Base-by-base conservation (phyloP, 2,888 invertebrate genomes). In the Acanthoscelides obtectus region DNA sequence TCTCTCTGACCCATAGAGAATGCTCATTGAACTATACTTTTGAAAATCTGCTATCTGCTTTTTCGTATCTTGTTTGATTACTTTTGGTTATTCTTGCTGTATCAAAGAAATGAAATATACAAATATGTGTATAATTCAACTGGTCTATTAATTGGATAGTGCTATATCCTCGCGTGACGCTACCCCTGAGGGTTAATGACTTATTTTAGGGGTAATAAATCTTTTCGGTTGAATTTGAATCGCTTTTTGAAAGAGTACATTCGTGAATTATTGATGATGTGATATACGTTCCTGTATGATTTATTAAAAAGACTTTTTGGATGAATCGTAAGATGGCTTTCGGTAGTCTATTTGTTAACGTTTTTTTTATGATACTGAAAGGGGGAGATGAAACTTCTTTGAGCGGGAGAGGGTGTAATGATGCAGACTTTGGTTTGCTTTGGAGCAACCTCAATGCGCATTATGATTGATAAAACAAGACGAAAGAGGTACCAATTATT, bases 191-290 rank as follows among this genome's bases (percentile, higher is more conserved):
- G 77, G 74, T 77, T 75, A 75, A 77, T 72, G 77, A 75, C 75
- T 75, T 72, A 74, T 73, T 75, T 77, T 73, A 71, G 73, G 74
- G 75, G 73, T 74, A 74, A 74, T 75, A 75, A 76, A 76, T 76
- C 73, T 74, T 70, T 69, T 68, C 20, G 68, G 66, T 73, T 73
- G 74, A 66, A 72, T 74, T 74, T 72, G 70, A 73, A 69, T 73
- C 71, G 73, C 66, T 76, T 72, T 68, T 67, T 45, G 45, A 45
- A 45, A 17, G 45, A 45, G 45, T 17, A 45, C 45, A 45, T 45
- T 45, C 45, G 45, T 45, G 45, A 45, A 45, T 45, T 45, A 45
- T 45, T 45, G 45, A 45, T 45, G 45, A 45, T 45, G 45, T 45
- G 45, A 45, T 45, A 45, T 45, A 45, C 45, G 45, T 45, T 12